These are phyloP conservation scores for Lycodopsis pacificus DNA, from an alignment of 2,797 vertebrate genomes.

Conservation along the genomic window DNA sequence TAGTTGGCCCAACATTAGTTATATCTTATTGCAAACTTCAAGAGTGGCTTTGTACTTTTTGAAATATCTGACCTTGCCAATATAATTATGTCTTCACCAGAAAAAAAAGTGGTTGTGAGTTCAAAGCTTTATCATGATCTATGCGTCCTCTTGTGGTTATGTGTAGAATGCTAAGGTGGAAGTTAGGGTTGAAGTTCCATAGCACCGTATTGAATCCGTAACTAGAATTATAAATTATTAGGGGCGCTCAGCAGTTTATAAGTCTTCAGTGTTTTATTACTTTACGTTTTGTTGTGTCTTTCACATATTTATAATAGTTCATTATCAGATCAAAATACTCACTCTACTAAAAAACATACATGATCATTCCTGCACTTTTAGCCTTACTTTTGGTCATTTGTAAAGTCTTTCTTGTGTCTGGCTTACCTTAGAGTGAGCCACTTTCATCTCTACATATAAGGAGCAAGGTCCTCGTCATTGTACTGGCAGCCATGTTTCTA, in stretches of 20 bases:
- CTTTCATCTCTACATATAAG: too few species aligned
- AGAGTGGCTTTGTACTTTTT: constrained; percentile 11
- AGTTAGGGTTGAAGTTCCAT: background rate
- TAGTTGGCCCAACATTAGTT: background rate
- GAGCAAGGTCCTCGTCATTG: too few species aligned
- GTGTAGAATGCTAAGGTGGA: background rate
- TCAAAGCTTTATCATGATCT: background rate
- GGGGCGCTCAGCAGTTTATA: too few species aligned
- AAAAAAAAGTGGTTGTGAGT: background rate
- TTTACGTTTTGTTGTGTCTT: background rate
- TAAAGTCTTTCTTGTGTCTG: too few species aligned
- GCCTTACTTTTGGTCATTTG: too few species aligned
- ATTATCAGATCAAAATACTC: too few species aligned
- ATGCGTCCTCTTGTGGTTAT: background rate
- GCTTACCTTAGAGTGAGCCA: too few species aligned
- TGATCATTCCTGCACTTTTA: too few species aligned
- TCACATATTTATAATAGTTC: background rate
- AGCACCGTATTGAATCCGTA: background rate
- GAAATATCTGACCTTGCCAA: background rate
- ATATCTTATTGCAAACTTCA: background rate
- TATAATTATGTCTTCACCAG: background rate
- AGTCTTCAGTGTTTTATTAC: background rate
- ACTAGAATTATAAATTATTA: too few species aligned
- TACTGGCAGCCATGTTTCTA: background rate
- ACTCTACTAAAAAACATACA: too few species aligned